Base-by-base conservation (phyloP, 2,888 invertebrate species). In the Tachina lurida region DNA sequence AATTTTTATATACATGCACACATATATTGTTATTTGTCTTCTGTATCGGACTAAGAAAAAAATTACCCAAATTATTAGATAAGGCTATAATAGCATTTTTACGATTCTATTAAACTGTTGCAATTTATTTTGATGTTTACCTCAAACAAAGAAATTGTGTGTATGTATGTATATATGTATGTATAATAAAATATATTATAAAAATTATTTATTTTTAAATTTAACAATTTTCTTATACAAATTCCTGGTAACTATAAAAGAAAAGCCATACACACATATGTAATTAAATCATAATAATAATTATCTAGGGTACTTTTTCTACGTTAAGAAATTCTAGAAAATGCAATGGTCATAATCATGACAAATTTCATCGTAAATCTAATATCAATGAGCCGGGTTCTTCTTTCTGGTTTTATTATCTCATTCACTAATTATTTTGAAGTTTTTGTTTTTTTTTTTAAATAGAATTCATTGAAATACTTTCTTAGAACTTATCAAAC, bases 61-160 rank as follows among this genome's bases (percentile, higher is more conserved):
- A 63, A 62, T 39, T 15, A 71, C 73, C 79, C 17, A 70, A 78
- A 70, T 56, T 56, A 47, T 63, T 63, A 68, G 77, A 77, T 68
- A 68, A 77, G 68, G 60, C 68, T 31, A 31, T 31, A 60, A 68
- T 12, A 17, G 47, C 17, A 43, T 31, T 56, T 68, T 56, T 56
- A 56, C 17, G 47, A 67, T 67, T 67, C 39, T 22, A 54, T 43
- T 43, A 22, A 65, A 54, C 15, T 22, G 63, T 54, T 65, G 65
- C 9, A 39, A 52, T 77, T 68, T 60, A 15, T 54, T 56, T 65
- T 22, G n/a, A 3, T 13, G 12, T 39, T 67, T 60, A 17, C 7
- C 12, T 31, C 22, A 47, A 58, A 60, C 49, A 68, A 56, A 39
- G 31, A 62, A 41, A 62, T 31, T n/a, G 31, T 31, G 4, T 31